phyloP scores from a whole-genome alignment of 2,113 vertebrate genomes.

The Atlantisia rogersi region DNA sequence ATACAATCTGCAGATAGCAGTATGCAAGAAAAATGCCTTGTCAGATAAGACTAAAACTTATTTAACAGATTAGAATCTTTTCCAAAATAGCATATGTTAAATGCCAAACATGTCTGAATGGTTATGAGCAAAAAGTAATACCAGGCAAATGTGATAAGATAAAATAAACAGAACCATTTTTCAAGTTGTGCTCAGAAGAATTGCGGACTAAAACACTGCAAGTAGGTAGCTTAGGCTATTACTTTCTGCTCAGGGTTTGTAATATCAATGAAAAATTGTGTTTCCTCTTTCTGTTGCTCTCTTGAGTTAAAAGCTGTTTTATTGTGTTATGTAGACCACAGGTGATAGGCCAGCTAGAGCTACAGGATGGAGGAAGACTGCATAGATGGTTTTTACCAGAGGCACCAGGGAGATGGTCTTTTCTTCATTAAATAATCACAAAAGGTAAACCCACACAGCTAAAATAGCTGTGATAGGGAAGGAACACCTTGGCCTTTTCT shows the following conservation, averaged over 20 bases:
- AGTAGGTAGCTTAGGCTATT: not conserved
- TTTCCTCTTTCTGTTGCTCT: not conserved
- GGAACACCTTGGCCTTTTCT: not conserved
- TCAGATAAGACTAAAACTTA: constrained; percentile 65
- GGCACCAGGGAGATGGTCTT: not conserved
- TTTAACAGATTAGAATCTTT: constrained; percentile 69
- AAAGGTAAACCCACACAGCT: not conserved
- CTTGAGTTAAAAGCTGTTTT: not conserved
- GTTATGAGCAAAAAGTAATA: constrained; percentile 52
- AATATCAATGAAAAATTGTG: not conserved
- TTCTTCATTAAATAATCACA: not conserved
- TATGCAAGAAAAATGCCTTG: constrained; percentile 56
- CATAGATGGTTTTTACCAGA: not conserved
- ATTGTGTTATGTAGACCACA: not conserved
- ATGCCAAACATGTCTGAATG: constrained; percentile 39
- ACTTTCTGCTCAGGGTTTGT: not conserved
- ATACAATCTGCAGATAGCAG: constrained; percentile 38
- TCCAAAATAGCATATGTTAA: constrained; percentile 46
- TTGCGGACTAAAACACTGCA: not conserved
- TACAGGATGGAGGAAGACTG: not conserved
- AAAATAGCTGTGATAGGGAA: not conserved
- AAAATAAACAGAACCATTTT: constrained; percentile 59
- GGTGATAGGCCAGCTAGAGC: not conserved
- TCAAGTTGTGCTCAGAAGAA: not conserved
- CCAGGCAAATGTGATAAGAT: constrained; percentile 46